Evolutionary conservation across 2,888 invertebrate genomes (phyloP).

Genomic region (Dendrolimus pini): DNA sequence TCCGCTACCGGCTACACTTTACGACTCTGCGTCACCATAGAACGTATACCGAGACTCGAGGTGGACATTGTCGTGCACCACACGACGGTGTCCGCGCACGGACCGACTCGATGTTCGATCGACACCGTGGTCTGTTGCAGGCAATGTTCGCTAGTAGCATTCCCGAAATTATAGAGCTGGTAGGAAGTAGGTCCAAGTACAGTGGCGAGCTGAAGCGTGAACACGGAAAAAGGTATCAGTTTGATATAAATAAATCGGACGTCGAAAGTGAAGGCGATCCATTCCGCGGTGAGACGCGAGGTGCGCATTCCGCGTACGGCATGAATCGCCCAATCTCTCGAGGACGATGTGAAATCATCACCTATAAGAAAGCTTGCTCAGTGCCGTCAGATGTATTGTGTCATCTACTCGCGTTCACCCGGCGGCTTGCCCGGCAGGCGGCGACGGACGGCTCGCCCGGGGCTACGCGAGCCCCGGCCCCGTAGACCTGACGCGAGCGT

Average conservation of each 20-base stretch:
- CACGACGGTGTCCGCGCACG: constrained; percentile 67
- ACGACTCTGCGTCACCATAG: constrained; percentile 62
- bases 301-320: constrained; percentile 32
- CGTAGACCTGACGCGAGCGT: constrained; percentile 35
- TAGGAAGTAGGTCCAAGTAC: constrained; percentile 99
- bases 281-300: constrained; percentile 34
- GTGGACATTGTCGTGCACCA: constrained; percentile 75
- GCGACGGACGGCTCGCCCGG: constrained; percentile 27
- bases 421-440: constrained; percentile 33
- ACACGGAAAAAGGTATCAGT: constrained; percentile 97
- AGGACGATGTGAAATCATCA: constrained; percentile 60
- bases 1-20: constrained; percentile 71
- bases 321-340: constrained; percentile 64
- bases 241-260: constrained; percentile 58
- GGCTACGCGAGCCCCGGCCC: constrained; percentile 23
- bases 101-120: constrained; percentile 53
- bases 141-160: constrained; percentile 99
- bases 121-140: constrained; percentile 86
- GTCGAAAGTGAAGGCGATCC: constrained; percentile 66
- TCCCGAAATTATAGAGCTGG: constrained; percentile 99
- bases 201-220: constrained; percentile 99
- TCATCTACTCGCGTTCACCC: constrained; percentile 72
- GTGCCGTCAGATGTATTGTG: constrained; percentile 78
- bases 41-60: constrained; percentile 57
- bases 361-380: constrained; percentile 73